Base-by-base conservation (phyloP, 64 coral and sea anemone species). In the Anthopleura sola region DNA sequence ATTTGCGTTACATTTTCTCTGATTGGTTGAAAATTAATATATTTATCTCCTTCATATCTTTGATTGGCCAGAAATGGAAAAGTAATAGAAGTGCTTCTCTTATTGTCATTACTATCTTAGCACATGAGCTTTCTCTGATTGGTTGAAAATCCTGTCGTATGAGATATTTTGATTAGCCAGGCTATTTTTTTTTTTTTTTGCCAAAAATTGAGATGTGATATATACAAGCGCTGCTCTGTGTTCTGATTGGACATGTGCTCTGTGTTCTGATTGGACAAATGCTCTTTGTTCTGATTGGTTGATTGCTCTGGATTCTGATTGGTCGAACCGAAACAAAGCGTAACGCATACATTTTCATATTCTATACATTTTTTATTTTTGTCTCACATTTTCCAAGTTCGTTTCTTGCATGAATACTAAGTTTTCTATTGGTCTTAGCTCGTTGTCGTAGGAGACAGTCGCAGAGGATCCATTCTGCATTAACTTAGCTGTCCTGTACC, bases 401-500 rank as follows among this genome's bases (percentile, higher is more conserved):
- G 66, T 71, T 71, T 71, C 66, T 34, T 71, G 29, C 66, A 71
- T 33, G 11, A 12, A 71, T 34, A 71, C 66, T 12, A 71, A 32
- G 31, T 71, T 71, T 34, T 71, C 66, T 5, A 71, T 24, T 23
- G 19, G n/a, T 71, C 34, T 71, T 4, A 71, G 11, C 10, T 32
- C 66, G 24, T 71, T 71, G 1, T 33, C 16, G 14, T 31, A 62
- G 23, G 58, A 62, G n/a, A 62, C 26, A 9, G 12, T 5, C 13
- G 2, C 66, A 71, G n/a, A n/a, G 3, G 66, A 71, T 32, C 14
- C 28, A 15, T 13, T 71, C 29, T 71, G 66, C 37, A 79, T 79
- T 79, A 38, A 79, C 26, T 44, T 38, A n/a, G 57, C 78, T 37
- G 14, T 37, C 12, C 20, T 69, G 46, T 82, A 88, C 78, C 56